These are phyloP conservation scores for Melanotaenia maccullochi DNA, from an alignment of 2,797 vertebrate species.

Conservation along the genomic window DNA sequence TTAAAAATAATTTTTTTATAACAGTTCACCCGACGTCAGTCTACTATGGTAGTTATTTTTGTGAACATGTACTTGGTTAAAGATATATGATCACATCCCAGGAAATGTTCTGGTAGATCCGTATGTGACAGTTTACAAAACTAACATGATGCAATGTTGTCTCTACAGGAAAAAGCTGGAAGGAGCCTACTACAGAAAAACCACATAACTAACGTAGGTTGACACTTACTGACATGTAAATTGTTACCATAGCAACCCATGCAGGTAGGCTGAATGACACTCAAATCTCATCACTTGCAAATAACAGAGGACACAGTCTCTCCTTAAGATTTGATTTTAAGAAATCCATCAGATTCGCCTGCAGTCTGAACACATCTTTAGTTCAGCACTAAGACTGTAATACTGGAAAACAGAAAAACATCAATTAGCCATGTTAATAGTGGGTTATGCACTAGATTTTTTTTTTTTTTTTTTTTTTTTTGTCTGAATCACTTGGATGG, in stretches of 20 bases:
- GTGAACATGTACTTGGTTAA: background rate
- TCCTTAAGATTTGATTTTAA: constrained; percentile 8
- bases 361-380: background rate
- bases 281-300: background rate
- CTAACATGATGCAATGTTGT: background rate
- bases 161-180: background rate
- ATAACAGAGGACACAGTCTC: background rate
- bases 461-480: background rate
- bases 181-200: background rate
- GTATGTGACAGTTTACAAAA: background rate
- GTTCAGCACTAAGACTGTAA: constrained; percentile 12
- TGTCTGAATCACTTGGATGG: background rate
- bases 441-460: background rate
- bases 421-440: constrained; percentile 7
- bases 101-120: background rate
- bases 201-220: background rate
- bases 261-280: background rate
- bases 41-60: background rate
- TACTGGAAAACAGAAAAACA: constrained; percentile 21
- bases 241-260: background rate
- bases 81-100: background rate
- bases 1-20: background rate
- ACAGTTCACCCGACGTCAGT: background rate
- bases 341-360: constrained; percentile 1
- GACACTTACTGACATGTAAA: background rate